Evolutionary conservation across 2,113 vertebrate genomes (phyloP).

Genomic region (Probosciger aterrimus): DNA sequence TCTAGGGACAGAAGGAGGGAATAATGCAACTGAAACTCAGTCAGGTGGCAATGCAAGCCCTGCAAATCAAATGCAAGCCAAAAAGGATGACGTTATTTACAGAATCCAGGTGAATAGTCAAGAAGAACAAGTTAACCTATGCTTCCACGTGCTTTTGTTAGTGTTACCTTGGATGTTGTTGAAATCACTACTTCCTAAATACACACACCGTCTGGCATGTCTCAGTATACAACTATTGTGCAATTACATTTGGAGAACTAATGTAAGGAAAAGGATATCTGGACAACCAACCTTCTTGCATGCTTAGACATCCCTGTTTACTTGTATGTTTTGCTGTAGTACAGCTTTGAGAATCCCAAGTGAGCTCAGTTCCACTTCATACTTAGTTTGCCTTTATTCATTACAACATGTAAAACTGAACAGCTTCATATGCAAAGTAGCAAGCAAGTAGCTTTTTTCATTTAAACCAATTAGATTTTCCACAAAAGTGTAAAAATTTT

Average conservation of each 20-base stretch:
- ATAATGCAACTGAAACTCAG: constrained; percentile 71
- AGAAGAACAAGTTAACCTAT: not conserved
- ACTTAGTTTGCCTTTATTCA: not conserved
- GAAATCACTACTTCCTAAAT: not conserved
- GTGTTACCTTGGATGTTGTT: not conserved
- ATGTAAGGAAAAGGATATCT: not conserved
- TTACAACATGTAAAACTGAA: not conserved
- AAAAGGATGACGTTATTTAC: constrained; percentile 93
- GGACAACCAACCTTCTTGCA: not conserved
- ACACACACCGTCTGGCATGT: not conserved
- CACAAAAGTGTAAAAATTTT: not conserved
- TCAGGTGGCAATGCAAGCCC: constrained; percentile 80
- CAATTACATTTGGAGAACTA: not conserved
- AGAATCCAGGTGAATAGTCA: constrained; percentile 88
- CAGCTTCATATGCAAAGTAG: not conserved
- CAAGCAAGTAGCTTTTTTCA: not conserved
- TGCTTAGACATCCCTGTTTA: not conserved
- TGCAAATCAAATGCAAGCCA: constrained; percentile 82
- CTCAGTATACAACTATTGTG: not conserved
- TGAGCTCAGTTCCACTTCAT: not conserved
- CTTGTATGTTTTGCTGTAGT: not conserved
- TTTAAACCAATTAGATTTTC: not conserved
- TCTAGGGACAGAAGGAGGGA: constrained; percentile 85
- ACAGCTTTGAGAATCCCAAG: not conserved
- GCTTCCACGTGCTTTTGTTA: not conserved